Evolutionary conservation across 2,797 vertebrate species (phyloP).

Genomic region (Chloroceryle amazona): DNA sequence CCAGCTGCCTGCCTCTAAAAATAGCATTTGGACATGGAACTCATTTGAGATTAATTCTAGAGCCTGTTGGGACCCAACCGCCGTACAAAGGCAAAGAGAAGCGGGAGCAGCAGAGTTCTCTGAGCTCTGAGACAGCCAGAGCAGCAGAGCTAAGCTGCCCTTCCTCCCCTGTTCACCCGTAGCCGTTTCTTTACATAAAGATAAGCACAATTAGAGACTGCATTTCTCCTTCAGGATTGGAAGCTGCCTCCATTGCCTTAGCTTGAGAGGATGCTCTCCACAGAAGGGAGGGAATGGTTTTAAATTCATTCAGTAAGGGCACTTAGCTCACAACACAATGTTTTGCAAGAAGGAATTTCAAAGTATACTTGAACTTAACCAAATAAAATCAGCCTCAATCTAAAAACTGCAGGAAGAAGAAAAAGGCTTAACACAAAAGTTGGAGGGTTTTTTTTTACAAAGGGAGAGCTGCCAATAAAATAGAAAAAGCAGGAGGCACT

Average conservation of each 20-base stretch:
- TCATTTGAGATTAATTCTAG: conserved; percentile 13
- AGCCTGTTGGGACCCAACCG: not conserved
- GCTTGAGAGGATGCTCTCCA: not conserved
- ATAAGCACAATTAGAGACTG: not conserved
- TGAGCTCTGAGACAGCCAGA: not conserved
- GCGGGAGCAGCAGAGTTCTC: not conserved
- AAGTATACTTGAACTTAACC: not conserved
- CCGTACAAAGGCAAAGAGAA: not conserved
- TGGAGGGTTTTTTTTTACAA: not conserved
- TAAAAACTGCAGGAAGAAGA: not conserved
- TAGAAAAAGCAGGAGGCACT: not conserved
- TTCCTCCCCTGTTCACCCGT: not conserved
- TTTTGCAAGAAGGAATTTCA: not conserved
- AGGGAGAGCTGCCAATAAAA: not conserved
- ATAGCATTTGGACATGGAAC: not conserved
- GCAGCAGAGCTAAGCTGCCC: not conserved
- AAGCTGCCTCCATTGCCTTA: not conserved
- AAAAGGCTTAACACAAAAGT: not conserved
- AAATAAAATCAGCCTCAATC: not conserved
- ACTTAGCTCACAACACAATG: not conserved
- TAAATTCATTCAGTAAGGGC: not conserved
- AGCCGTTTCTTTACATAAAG: not conserved
- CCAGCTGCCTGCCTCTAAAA: conserved; percentile 27
- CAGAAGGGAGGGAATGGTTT: not conserved
- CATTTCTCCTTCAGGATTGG: not conserved